Base-by-base conservation (phyloP, 2,888 invertebrate species). In the Sminthurides aquaticus region DNA sequence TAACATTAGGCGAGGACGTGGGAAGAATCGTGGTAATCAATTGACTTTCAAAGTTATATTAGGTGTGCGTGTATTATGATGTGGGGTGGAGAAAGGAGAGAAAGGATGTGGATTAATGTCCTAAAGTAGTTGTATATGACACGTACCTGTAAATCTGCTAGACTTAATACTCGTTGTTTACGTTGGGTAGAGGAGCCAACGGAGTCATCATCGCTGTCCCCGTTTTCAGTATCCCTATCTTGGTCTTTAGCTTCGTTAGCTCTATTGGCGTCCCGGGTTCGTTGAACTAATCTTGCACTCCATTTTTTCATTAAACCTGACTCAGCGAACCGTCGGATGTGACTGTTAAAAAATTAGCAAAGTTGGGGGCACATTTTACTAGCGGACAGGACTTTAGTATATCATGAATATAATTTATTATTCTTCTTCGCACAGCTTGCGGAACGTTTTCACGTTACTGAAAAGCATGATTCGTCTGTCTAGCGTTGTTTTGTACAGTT, bases 271-370 rank as follows among this genome's bases (percentile, higher is more conserved):
- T 65, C 67, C 49, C 71, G 71, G 2, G 73, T 72, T 24, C 62
- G 67, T 22, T 69, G 29, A 29, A 74, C 62, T 18, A 74, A 49
- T 34, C 71, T 60, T 28, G 68, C 64, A 1, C 71, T 71, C 74
- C 74, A 74, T 29, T 71, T 65, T 28, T 70, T 73, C 62, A 69
- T 68, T 20, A 74, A 49, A 18, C 74, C 74, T 1, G 74, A 74
- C 61, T 74, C 74, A 52, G 72, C 69, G 62, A 74, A 74, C 63
- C 72, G 48, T 55, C 73, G 54, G 20, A 74, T 73, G 43, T 73
- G 71, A 20, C 74, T 73, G 24, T 24, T n/a, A 34, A 34, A 34
- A 34, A 34, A 34, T 34, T 34, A 34, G 43, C 43, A 15, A 15
- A 34, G 43, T 34, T 34, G 43, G 43, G 43, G 43, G 43, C 15